Base-by-base conservation (phyloP, 2,113 vertebrate species). In the Uropsilus gracilis region DNA sequence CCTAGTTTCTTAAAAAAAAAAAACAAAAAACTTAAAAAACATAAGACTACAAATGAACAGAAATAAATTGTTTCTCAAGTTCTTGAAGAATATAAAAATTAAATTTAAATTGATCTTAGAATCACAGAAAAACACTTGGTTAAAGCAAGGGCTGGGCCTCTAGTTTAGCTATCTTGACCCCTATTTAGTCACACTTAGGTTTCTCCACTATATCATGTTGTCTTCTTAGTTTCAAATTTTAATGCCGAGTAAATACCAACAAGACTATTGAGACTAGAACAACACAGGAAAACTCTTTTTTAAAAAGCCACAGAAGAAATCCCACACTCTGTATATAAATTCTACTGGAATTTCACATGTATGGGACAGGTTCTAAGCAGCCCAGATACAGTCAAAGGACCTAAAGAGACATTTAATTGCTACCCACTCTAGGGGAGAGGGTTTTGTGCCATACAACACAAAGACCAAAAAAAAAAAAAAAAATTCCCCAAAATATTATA, bases 171-270 rank as follows among this genome's bases (percentile, higher is more conserved):
- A 20, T 84, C 30, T 42, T 69, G 9, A 73, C 8, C 9, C 8
- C 28, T 28, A 50, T 50, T 50, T 13, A 32, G 8, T 77, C 61
- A 85, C 30, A 37, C 16, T 59, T 6, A 64, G 34, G 30, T 50
- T 55, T 66, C 24, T n/a, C 59, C 13, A 8, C 7, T 76, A 24
- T 22, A 61, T 88, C 28, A 72, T 53, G 42, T 48, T 80, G 72
- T 22, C 34, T 63, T 71, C 57, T 63, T n/a, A 77, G 26, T 93
- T 94, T 50, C 30, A 75, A 59, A 69, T 86, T 95, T 95, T 64
- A 81, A 61, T 63, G 44, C 53, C 44, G 37, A 81, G 8, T 53
- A 37, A 90, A 69, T 68, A 82, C 59, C 50, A 89, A 26, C 57
- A 76, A 77, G 28, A 84, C 42, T 55, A 78, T 22, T 89, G 11